A percentile compares a stretch with the other conserved stretches of the same genome.
Conservation (phyloP, 1,140 invertebrate genomes). For the Pachyrhynchus sulphureomaculatus region DNA sequence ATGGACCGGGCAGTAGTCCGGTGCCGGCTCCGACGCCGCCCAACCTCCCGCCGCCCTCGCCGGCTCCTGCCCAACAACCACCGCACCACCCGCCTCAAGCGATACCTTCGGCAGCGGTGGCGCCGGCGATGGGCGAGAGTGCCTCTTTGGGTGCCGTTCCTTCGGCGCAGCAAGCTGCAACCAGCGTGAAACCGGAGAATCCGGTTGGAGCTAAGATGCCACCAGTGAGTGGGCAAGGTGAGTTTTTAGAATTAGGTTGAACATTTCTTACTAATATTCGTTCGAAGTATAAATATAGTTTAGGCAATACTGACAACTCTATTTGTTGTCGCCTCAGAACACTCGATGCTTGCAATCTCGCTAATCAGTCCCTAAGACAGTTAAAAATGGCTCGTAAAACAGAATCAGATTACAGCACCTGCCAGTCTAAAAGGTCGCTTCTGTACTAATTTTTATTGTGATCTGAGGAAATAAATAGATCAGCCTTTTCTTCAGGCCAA, state of each 20-base stretch:
- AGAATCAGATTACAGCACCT: too few relatives aligned
- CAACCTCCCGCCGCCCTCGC: constrained; percentile 57
- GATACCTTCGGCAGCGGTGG: constrained; percentile 38
- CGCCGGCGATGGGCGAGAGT: constrained; percentile 27
- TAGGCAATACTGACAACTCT: too few relatives aligned
- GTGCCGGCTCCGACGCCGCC: constrained; percentile 47
- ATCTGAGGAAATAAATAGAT: too few relatives aligned
- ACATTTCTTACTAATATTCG: too few relatives aligned
- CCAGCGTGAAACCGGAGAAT: constrained; percentile 27
- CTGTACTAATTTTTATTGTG: too few relatives aligned
- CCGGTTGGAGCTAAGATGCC: constrained; percentile 17
- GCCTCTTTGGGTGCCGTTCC: constrained; percentile 25
- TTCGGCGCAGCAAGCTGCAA: constrained; percentile 32
- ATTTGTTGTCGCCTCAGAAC: too few relatives aligned
- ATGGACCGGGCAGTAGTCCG: constrained; percentile 46
- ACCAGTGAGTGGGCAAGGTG: constrained; percentile 21
- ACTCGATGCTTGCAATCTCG: too few relatives aligned
- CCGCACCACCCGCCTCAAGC: constrained; percentile 48
- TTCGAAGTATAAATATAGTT: too few relatives aligned
- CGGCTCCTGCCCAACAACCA: constrained; percentile 54
- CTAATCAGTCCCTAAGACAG: too few relatives aligned
- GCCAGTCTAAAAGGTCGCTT: too few relatives aligned
- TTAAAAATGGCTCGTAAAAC: too few relatives aligned
- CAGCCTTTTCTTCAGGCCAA: too few relatives aligned
- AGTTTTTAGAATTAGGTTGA: background rate